These are phyloP conservation scores for Calyptomena viridis DNA, from an alignment of 2,113 vertebrate species.

Conservation along the genomic window DNA sequence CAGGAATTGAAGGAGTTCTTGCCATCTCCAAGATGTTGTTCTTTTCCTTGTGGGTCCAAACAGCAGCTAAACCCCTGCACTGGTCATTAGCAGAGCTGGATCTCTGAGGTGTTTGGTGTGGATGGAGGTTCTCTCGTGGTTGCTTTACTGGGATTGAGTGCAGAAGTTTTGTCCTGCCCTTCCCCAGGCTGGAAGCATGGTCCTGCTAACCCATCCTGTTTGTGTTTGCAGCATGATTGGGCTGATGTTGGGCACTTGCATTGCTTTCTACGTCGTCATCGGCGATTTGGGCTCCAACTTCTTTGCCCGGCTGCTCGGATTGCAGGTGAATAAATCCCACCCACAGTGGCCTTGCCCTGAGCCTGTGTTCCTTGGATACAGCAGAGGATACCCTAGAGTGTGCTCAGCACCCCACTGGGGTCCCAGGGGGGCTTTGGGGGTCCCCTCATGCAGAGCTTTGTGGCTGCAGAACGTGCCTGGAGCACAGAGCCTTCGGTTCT, in stretches of 20 bases:
- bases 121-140: not conserved
- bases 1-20: not conserved
- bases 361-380: not conserved
- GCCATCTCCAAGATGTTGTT: not conserved
- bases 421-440: not conserved
- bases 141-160: not conserved
- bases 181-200: fast-evolving
- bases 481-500: not conserved
- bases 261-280: conserved; percentile 97
- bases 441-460: not conserved
- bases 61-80: not conserved
- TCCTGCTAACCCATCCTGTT: not conserved
- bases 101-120: not conserved
- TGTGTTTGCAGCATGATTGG: conserved; percentile 87
- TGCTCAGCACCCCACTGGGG: not conserved
- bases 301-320: conserved; percentile 88
- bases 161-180: not conserved
- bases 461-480: not conserved
- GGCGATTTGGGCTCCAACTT: conserved; percentile 95
- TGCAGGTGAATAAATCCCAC: conserved; percentile 79
- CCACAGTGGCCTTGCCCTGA: not conserved
- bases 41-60: not conserved
- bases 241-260: conserved; percentile 96
- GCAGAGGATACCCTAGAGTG: not conserved
- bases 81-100: not conserved